Base-by-base conservation (phyloP, 2,888 invertebrate genomes). In the Aricia artaxerxes region DNA sequence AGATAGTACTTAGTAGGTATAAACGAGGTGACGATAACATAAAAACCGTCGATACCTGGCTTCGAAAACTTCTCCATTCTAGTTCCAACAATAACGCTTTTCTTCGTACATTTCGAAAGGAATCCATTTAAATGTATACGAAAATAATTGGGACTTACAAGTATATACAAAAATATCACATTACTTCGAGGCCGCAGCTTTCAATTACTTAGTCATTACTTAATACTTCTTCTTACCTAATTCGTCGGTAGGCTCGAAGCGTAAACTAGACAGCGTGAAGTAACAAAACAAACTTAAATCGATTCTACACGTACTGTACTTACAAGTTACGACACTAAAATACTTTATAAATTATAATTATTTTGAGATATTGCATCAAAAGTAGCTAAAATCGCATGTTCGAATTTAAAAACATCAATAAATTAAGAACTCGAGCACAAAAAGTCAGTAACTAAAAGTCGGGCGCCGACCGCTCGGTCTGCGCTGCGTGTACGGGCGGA, bases 131-230 rank as follows among this genome's bases (percentile, higher is more conserved):
- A 94, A 94, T 93, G 92, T 94, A 89, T 94, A 94, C 89, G 94
- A 94, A 94, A 94, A 94, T 94, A 94, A 94, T 90, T 93, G 90
- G 91, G 92, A 93, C 94, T 94, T 93, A 94, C 93, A 93, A 92
- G 82, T 93, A 94, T 94, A 93, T 94, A 94, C 94, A 94, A 94
- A 94, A 94, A 94, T 94, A 94, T 94, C 94, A 94, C 94, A 94
- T 92, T 92, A 94, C 92, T 93, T 94, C 93, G 94, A 94, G 94
- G 94, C 94, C 94, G 94, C 94, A 94, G 94, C 94, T 94, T 94
- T 93, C 92, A 92, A 87, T 92, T 90, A 89, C 92, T 93, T 92
- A 94, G 89, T 92, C 87, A 91, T 90, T 91, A 92, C 86, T 91
- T 90, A 90, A 88, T 89, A 90, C 88, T 87, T 92, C 91, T 90